Conservation (phyloP, 2,888 invertebrate species). For the Tuta absoluta region DNA sequence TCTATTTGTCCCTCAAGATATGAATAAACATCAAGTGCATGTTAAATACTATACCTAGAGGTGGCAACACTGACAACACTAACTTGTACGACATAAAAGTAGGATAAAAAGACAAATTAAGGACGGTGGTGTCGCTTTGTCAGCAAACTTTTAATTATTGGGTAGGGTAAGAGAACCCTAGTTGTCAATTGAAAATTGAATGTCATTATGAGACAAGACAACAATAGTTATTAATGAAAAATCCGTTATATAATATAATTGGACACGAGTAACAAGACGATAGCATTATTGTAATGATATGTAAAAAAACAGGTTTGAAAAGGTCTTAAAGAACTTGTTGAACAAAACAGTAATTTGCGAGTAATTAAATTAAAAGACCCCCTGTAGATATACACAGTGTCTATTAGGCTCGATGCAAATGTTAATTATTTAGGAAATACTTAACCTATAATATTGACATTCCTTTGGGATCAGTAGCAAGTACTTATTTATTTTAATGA, state of each 20-base stretch:
- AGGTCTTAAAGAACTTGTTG: conserved; percentile 3
- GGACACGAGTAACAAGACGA: background rate
- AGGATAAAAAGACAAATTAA: conserved; percentile 41
- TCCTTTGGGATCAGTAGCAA: background rate
- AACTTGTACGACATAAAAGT: conserved; percentile 51
- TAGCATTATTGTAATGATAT: background rate
- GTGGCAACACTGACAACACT: background rate
- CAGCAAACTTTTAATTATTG: background rate
- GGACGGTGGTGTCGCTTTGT: conserved; percentile 13
- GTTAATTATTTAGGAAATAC: background rate
- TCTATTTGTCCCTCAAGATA: no score
- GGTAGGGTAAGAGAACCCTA: background rate
- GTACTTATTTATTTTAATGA: background rate
- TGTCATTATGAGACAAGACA: background rate
- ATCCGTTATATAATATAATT: background rate
- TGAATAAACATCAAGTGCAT: no score
- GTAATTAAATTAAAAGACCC: conserved; percentile 8
- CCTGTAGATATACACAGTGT: background rate
- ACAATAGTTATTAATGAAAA: conserved; percentile 2
- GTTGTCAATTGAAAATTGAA: conserved; percentile 11
- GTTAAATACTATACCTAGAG: no score
- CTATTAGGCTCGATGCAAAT: background rate
- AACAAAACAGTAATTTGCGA: background rate
- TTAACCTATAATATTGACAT: background rate
- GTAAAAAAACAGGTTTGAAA: background rate